Base-by-base conservation (phyloP, 2,113 vertebrate genomes). In the Scolopax mira region DNA sequence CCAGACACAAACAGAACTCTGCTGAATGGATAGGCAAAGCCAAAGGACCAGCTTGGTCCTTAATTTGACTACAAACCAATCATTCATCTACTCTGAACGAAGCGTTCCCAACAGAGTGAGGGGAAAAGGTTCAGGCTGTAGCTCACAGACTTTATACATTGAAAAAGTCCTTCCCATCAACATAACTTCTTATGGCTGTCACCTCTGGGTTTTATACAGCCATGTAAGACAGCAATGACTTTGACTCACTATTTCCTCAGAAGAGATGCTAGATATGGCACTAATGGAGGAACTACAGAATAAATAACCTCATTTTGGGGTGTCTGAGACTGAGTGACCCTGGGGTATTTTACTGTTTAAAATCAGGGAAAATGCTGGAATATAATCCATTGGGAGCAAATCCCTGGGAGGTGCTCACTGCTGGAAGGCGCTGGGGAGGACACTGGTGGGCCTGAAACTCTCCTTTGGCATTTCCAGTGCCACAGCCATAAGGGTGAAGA, bases 1-100 rank as follows among this genome's bases (percentile, higher is more conserved):
- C 94, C 94, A 96, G 94, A 93, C 80, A 89, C 46, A 35, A 49
- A 72, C 77, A 69, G 35, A 75, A 25, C 80, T 88, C 85, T 48
- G 89, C 87, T 96, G 87, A 83, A 92, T 51, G 89, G 94, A 55
- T 58, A 73, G 15, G 72, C 84, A 48, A 64, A 92, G 95, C 87
- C 82, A 41, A 79, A 85, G 79, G 81, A 75, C 81, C 81, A 37
- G 58, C 41, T 51, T 25, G 81, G 81, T 46, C 85, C 80, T 67
- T 44, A 3, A 55, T 60, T 16, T 41, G 80, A 55, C 81, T 65
- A 79, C 91, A 94, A 88, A 92, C 39, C 79, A 92, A 92, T 75
- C 65, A 74, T 75, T 92, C 91, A 90, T 85, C 48, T 1, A 3
- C 77, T 35, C 58, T 7, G 83, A 75, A 60, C 41, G 66, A 52